These are phyloP conservation scores for Pelobates cultripes DNA, from an alignment of 2,797 vertebrate species.

Conservation along the genomic window DNA sequence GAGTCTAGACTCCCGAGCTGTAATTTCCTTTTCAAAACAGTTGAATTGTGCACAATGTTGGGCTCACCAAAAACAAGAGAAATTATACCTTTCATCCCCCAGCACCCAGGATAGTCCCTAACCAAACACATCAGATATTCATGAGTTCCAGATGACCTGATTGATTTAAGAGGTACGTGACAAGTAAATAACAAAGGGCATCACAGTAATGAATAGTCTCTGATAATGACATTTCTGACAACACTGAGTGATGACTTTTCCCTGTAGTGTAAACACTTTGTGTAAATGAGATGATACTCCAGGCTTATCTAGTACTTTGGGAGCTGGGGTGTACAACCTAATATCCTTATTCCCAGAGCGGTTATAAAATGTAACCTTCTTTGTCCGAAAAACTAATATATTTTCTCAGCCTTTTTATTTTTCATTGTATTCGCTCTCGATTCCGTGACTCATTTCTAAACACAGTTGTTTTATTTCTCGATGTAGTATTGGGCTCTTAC, in stretches of 20 bases:
- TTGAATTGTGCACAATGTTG: too few species aligned
- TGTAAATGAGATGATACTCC: background rate
- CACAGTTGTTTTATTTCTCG: too few species aligned
- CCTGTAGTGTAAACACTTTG: slow-evolving; percentile 8
- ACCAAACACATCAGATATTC: slow-evolving; percentile 12
- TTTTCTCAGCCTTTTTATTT: too few species aligned
- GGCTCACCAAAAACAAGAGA: too few species aligned
- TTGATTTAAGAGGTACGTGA: slow-evolving; percentile 17
- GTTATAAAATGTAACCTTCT: background rate
- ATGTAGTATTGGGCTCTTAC: too few species aligned
- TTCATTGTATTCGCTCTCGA: too few species aligned
- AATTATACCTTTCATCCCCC: background rate
- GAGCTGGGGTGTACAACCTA: too few species aligned
- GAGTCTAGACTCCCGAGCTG: too few species aligned
- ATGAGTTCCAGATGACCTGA: slow-evolving; percentile 23
- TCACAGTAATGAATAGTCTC: slow-evolving; percentile 31
- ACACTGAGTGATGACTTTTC: slow-evolving; percentile 21
- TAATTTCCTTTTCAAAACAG: too few species aligned
- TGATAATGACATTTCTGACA: slow-evolving; percentile 10
- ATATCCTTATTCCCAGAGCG: background rate
- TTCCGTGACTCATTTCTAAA: too few species aligned
- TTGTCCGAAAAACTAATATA: too few species aligned
- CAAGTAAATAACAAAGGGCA: slow-evolving; percentile 27
- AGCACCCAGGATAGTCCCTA: background rate
- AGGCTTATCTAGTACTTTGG: background rate